Conservation (phyloP, 2,797 vertebrate genomes). For the Decapterus maruadsi region DNA sequence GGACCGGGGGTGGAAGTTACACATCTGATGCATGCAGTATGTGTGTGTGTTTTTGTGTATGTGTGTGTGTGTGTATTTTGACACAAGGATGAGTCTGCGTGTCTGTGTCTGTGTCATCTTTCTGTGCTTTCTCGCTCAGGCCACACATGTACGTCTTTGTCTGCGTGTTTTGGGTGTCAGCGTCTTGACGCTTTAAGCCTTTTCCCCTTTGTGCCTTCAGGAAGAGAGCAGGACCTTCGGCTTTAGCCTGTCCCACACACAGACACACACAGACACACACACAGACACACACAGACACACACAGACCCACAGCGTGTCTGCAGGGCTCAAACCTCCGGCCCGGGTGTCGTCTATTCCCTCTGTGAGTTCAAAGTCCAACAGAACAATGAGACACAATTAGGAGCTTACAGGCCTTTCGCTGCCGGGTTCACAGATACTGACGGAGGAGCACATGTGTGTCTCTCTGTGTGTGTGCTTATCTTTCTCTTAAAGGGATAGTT, state of each 20-base stretch:
- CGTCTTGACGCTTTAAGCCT: slow-evolving; percentile 72
- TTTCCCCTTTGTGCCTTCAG: slow-evolving; percentile 56
- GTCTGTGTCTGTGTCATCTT: slow-evolving; percentile 32
- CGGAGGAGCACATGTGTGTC: slow-evolving; percentile 14
- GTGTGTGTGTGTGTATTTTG: slow-evolving; percentile 25
- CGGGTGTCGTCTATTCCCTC: slow-evolving; percentile 70
- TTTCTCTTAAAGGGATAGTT: no score
- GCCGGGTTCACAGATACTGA: slow-evolving; percentile 59
- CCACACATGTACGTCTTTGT: slow-evolving; percentile 77
- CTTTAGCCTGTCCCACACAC: slow-evolving; percentile 24
- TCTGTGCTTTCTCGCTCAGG: slow-evolving; percentile 48
- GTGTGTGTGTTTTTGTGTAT: slow-evolving; percentile 8
- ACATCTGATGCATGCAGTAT: not conserved
- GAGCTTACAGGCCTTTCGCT: slow-evolving; percentile 81
- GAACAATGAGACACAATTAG: slow-evolving; percentile 84
- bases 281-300: no score
- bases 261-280: slow-evolving; percentile 34
- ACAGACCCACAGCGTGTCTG: slow-evolving; percentile 33
- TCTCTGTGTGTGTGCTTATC: slow-evolving; percentile 26
- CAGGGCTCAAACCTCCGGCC: slow-evolving; percentile 58
- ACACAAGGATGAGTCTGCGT: slow-evolving; percentile 5
- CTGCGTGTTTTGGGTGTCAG: slow-evolving; percentile 71
- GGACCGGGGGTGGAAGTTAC: slow-evolving; percentile 18
- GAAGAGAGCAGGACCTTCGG: slow-evolving; percentile 58
- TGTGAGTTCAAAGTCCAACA: slow-evolving; percentile 84